Evolutionary conservation across 92 coral and sea anemone genomes (phyloP), one percentile per base, ranked within the genome.

Genomic region (Umimayanthus chanpuru): DNA sequence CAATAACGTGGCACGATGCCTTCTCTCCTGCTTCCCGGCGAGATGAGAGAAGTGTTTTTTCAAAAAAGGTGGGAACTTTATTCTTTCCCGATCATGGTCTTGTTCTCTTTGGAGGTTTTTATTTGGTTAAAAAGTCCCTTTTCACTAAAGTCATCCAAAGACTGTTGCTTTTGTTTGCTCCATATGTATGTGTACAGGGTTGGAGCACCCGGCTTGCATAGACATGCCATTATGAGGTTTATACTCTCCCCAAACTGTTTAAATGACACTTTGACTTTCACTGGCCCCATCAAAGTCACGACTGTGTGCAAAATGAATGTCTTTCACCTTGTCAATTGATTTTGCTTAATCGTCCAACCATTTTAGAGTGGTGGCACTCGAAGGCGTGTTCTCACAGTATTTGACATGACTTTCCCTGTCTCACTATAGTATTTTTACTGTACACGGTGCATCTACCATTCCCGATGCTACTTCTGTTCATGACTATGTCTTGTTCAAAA

Each of bases 181-280:
- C 30, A 91, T 86, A 58, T 91, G 91, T 21, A 82, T 85, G 15
- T 89, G 77, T 29, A 88, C 16, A 26, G 91, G 93, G 5, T 53
- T 66, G 14, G 76, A 58, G 50, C 93, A 91, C 92, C 90, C 0
- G 94, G 94, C 6, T 86, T n/a, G 14, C 81, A 70, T 6, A 89
- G 77, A 73, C 92, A 89, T 25, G 90, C 55, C 16, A 87, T 26
- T 6, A 89, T 79, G n/a, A 86, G 47, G 40, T 92, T 92, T n/a
- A 86, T 23, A 5, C 79, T 28, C 25, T 89, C 91, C 2, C 71
- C 41, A 7, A 76, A 73, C 30, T 75, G 12, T 67, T 87, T 89
- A 88, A 84, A 86, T 15, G 79, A 84, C 7, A 92, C 94, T 73
- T 86, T 85, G 16, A 92, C 86, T 47, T 53, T 36, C 72, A 70